Evolutionary conservation across 2,888 invertebrate genomes (phyloP).

Genomic region (Bhutanitis thaidina): DNA sequence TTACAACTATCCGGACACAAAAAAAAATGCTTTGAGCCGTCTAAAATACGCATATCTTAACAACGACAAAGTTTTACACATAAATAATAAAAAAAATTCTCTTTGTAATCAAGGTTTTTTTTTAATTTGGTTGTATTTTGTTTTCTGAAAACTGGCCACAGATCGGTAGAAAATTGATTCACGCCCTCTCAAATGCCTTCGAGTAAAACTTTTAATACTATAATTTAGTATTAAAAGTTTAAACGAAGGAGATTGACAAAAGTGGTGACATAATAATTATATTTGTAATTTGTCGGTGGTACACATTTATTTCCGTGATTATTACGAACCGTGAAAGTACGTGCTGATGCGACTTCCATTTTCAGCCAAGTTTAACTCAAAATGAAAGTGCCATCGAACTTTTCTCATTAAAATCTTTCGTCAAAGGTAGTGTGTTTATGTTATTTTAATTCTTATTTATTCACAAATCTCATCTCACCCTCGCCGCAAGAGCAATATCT

Average conservation of each 20-base stretch:
- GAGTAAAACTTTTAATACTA: conserved; percentile 63
- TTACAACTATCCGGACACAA: too few species aligned
- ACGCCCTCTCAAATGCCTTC: conserved; percentile 40
- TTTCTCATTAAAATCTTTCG: conserved; percentile 76
- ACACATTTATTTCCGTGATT: conserved; percentile 45
- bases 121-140: not conserved
- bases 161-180: conserved; percentile 14
- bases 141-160: conserved; percentile 1
- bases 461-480: conserved; percentile 49
- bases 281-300: conserved; percentile 58
- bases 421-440: conserved; percentile 73
- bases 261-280: conserved; percentile 58
- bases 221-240: conserved; percentile 59
- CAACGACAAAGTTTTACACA: too few species aligned
- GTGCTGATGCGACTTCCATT: conserved; percentile 55
- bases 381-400: conserved; percentile 75
- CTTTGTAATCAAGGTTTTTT: too few species aligned
- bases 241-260: conserved; percentile 50
- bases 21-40: too few species aligned
- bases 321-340: conserved; percentile 57
- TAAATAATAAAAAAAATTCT: too few species aligned
- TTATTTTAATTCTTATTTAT: conserved; percentile 67
- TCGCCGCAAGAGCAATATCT: conserved; percentile 17
- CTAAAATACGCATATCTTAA: too few species aligned
- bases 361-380: conserved; percentile 61